A percentile compares a stretch with the other conserved stretches of the same genome.
These are phyloP conservation scores for Didymodactylos carnosus DNA, from an alignment of 2,888 invertebrate species.

Conservation along the genomic window DNA sequence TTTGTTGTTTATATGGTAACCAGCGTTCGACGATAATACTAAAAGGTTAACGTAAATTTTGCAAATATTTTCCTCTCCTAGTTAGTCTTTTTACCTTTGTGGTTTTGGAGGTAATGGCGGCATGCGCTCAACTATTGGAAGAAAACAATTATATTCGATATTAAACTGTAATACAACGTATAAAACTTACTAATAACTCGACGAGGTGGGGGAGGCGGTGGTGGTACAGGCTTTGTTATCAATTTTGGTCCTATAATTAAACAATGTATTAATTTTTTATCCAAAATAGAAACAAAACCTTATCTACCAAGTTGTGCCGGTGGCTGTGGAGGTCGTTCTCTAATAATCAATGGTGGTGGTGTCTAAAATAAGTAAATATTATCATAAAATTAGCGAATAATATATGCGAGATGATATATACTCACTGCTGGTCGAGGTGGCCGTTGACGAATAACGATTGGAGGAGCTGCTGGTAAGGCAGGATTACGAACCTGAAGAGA, in stretches of 20 bases:
- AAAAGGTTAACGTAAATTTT: background rate
- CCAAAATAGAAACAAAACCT: too few relatives aligned
- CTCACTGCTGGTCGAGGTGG: conserved; percentile 3
- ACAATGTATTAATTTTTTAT: too few relatives aligned
- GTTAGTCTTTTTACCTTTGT: background rate
- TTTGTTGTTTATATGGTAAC: conserved; percentile 10
- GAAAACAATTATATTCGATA: too few relatives aligned
- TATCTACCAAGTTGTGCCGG: background rate
- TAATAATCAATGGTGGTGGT: background rate
- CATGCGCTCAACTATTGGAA: background rate
- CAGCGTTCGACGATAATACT: conserved; percentile 11
- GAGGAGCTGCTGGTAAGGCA: conserved; percentile 6
- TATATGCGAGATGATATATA: too few relatives aligned
- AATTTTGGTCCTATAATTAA: too few relatives aligned
- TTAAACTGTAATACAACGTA: too few relatives aligned
- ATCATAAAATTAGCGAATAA: too few relatives aligned
- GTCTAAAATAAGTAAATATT: too few relatives aligned
- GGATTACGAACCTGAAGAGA: background rate
- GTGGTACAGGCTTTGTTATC: background rate
- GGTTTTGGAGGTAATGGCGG: background rate
- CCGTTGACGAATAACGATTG: conserved; percentile 11
- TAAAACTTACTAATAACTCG: too few relatives aligned
- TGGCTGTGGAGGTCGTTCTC: background rate
- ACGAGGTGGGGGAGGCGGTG: background rate
- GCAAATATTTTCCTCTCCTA: too few relatives aligned